Conservation (phyloP, 2,888 invertebrate species). For the Eristalis intricaria region DNA sequence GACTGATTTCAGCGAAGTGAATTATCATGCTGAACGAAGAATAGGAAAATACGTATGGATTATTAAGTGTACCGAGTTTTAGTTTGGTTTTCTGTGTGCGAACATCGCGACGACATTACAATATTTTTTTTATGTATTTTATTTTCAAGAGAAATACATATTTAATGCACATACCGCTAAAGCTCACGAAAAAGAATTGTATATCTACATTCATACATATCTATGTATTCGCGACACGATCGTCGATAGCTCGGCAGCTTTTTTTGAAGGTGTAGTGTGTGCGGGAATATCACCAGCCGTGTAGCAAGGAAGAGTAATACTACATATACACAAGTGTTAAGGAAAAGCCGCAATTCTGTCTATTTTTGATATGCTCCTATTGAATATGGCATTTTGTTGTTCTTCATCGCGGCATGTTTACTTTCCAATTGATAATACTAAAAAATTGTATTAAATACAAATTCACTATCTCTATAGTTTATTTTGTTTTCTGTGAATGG, state of each 20-base stretch:
- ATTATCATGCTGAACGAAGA: neutral
- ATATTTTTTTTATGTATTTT: slow-evolving; percentile 6
- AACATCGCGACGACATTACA: slow-evolving; percentile 15
- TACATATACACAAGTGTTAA: neutral
- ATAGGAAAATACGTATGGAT: neutral
- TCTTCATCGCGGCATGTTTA: slow-evolving; percentile 17
- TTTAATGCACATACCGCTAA: slow-evolving; percentile 56
- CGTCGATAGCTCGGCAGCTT: slow-evolving; percentile 60
- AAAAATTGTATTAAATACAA: neutral
- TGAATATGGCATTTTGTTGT: neutral
- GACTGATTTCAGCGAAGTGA: neutral
- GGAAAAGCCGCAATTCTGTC: slow-evolving; percentile 28
- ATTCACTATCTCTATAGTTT: neutral
- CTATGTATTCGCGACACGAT: slow-evolving; percentile 36
- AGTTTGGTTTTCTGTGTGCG: slow-evolving; percentile 19
- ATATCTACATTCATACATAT: neutral
- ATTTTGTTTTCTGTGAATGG: neutral
- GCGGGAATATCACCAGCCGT: slow-evolving; percentile 1
- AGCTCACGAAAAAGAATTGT: slow-evolving; percentile 42
- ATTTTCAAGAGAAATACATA: slow-evolving; percentile 40
- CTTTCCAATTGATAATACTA: slow-evolving; percentile 19
- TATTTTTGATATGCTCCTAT: slow-evolving; percentile 29
- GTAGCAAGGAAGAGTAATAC: neutral
- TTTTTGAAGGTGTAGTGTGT: slow-evolving; percentile 34
- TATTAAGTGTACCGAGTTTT: neutral